Evolutionary conservation across 2,888 invertebrate genomes (phyloP), one percentile per base, ranked within the genome.

Genomic region (Pharmacophagus antenor): DNA sequence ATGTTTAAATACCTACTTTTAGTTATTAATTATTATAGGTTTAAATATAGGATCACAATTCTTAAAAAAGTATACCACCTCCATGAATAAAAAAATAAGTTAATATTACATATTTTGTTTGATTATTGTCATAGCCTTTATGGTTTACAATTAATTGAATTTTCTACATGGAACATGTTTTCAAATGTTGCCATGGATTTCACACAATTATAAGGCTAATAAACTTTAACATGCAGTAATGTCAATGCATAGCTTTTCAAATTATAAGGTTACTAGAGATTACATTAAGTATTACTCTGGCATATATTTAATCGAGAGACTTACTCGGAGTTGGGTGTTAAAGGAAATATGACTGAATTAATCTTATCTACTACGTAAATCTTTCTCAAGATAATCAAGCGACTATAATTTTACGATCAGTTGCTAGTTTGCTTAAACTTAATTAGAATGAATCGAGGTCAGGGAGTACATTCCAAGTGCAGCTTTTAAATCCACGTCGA

Each of bases 361-460:
- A 63, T 53, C 62, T 65, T 67, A 69, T 66, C 67, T 63, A 59
- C 55, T 67, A 64, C 65, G 65, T 63, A 68, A 67, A 68, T 66
- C 65, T 65, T 49, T 65, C 63, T 56, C 63, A 47, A 60, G 59
- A 62, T 64, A 58, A 62, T 62, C 65, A 25, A 15, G 20, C 25
- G 8, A 41, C 27, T 21, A 15, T 56, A 54, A 54, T 23, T 59
- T 49, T 42, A 59, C 37, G 31, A 59, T 53, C 56, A 50, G 42
- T 46, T 46, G 27, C 54, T 25, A 31, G 42, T 54, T 44, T 58
- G 47, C 23, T 47, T 31, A 23, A 41, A 20, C 23, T 25, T 48
- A 42, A 54, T 54, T 51, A 50, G 44, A 54, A 59, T 53, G 22
- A 50, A 53, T 53, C 20, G 17, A 12, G n/a, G 23, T 4, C n/a